Conservation (phyloP, 2,113 vertebrate genomes). For the Pleuronectes platessa region DNA sequence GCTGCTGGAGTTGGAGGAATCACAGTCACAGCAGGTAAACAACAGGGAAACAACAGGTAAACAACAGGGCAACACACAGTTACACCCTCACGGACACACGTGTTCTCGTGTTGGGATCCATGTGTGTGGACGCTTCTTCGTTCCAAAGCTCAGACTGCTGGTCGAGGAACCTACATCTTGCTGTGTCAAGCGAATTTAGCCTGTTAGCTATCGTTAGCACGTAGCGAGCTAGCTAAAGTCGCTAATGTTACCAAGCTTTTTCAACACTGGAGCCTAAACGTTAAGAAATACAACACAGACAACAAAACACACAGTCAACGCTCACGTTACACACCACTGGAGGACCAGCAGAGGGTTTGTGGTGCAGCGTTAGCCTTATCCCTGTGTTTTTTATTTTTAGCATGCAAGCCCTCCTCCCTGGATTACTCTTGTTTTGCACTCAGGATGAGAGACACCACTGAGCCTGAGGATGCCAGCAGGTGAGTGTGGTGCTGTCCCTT, state of each 20-base stretch:
- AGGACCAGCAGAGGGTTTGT: not conserved
- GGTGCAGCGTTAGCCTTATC: not conserved
- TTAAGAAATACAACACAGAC: not conserved
- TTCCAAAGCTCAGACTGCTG: not conserved
- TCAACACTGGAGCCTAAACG: not conserved
- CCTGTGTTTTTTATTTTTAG: constrained; percentile 24
- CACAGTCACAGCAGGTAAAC: constrained; percentile 44
- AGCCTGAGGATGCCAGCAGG: constrained; percentile 87
- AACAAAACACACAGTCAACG: not conserved
- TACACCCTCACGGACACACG: not conserved
- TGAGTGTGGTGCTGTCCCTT: constrained; percentile 51
- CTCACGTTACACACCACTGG: not conserved
- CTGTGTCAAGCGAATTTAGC: not conserved
- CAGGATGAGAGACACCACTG: constrained; percentile 64
- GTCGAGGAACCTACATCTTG: not conserved
- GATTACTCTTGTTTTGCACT: constrained; percentile 18
- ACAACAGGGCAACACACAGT: too few species aligned
- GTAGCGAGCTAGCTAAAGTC: constrained; percentile 40
- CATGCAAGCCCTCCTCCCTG: constrained; percentile 8
- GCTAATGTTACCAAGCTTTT: constrained; percentile 13
- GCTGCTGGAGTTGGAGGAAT: constrained; percentile 15
- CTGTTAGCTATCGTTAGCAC: constrained; percentile 32
- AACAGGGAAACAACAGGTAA: not conserved
- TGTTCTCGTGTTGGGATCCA: not conserved
- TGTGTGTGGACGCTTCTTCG: not conserved